Evolutionary conservation across 2,113 vertebrate genomes (phyloP).

Genomic region (Hemibagrus wyckioides): DNA sequence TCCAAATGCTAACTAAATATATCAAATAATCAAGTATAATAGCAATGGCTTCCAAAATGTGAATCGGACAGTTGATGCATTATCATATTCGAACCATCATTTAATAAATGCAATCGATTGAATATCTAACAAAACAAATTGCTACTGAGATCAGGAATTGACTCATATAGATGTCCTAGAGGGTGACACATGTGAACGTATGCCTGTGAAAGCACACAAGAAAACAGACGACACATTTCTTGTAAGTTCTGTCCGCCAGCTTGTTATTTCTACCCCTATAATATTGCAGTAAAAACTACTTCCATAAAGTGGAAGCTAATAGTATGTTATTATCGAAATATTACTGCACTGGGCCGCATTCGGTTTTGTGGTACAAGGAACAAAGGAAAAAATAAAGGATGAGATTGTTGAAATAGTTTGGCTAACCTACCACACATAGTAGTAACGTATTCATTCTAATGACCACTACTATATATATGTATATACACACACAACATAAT

Average conservation of each 20-base stretch:
- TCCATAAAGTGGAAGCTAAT: background rate
- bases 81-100: background rate
- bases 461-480: background rate
- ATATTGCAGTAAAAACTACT: background rate
- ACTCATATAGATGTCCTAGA: background rate
- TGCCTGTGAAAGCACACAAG: background rate
- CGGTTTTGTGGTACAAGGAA: background rate
- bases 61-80: background rate
- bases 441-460: background rate
- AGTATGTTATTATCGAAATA: constrained; percentile 5
- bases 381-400: background rate
- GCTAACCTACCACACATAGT: too few species aligned
- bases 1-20: background rate
- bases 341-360: background rate
- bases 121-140: background rate
- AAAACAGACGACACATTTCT: constrained; percentile 1
- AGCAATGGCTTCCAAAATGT: background rate
- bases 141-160: too few species aligned
- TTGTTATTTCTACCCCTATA: background rate
- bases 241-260: background rate
- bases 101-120: constrained; percentile 1
- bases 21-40: background rate
- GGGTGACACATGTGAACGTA: background rate
- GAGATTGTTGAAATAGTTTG: background rate
- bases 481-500: background rate